Evolutionary conservation across 2,888 invertebrate species (phyloP), one percentile per base, ranked within the genome.

Genomic region (Eristalis tenax): DNA sequence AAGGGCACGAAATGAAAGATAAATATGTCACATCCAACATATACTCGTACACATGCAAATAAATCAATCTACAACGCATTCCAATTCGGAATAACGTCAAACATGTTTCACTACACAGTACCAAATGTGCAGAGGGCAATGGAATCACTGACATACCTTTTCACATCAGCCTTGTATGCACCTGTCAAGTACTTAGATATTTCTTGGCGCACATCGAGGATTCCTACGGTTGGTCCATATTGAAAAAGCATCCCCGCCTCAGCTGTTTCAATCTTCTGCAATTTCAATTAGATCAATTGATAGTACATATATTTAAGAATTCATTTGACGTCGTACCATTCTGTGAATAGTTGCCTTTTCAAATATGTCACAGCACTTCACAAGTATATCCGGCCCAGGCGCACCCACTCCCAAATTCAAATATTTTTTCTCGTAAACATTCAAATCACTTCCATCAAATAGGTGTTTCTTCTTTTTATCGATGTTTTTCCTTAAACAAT

Each of bases 351-450:
- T 94, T 0, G 94, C 94, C 88, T 90, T 91, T 66, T 91, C 90
- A 88, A 94, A 93, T 70, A 94, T 92, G 13, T 93, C 91, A 23
- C 92, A 91, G 80, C 94, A 94, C 59, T 93, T 89, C 81, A 92
- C 90, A 2, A 94, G 91, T 5, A 94, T 89, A 89, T 94, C 94
- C 1, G 94, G 94, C 0, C 94, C 94, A 1, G 94, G 94, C 10
- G 94, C 94, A 10, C 94, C 94, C 0, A 94, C 94, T 1, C 94
- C 93, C 28, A 94, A 91, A 89, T 94, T 94, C 3, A 93, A 90
- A 4, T 93, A 87, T 18, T 91, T 90, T 5, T 91, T 88, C 4
- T 93, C 91, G 85, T 94, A 94, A 23, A 94, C 94, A 91, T 94
- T 94, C 69, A 91, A 89, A 2, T 91, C 90, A 61, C 91, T 89